These are phyloP conservation scores for Trichomalopsis sarcophagae DNA, from an alignment of 1,140 invertebrate genomes.

Conservation along the genomic window DNA sequence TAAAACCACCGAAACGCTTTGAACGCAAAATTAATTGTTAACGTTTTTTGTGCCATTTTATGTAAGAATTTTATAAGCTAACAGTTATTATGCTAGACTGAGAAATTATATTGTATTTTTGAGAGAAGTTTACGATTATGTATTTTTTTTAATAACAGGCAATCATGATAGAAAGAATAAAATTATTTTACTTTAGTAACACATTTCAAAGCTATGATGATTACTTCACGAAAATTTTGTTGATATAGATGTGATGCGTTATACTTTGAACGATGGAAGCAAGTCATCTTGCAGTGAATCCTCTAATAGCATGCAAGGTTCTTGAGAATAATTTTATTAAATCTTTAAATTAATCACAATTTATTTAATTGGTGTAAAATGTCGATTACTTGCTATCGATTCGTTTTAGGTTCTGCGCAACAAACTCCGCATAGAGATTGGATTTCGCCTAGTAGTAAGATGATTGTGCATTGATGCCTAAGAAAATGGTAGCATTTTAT, in stretches of 20 bases:
- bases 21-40: background rate
- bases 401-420: background rate
- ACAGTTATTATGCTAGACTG: background rate
- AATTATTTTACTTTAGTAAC: background rate
- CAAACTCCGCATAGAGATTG: background rate
- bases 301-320: background rate
- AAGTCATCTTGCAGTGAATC: background rate
- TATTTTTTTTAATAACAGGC: background rate
- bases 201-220: background rate
- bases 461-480: background rate
- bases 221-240: background rate
- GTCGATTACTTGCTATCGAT: background rate
- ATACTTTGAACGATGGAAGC: background rate
- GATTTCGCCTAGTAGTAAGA: background rate
- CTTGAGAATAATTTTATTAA: background rate
- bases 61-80: background rate
- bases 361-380: background rate
- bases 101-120: background rate
- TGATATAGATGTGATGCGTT: conserved; percentile 21
- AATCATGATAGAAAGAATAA: background rate
- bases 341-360: background rate
- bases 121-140: background rate
- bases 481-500: background rate
- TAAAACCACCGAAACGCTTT: background rate
- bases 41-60: background rate